Base-by-base conservation (phyloP, 2,888 invertebrate species). In the Harpalus rufipes region DNA sequence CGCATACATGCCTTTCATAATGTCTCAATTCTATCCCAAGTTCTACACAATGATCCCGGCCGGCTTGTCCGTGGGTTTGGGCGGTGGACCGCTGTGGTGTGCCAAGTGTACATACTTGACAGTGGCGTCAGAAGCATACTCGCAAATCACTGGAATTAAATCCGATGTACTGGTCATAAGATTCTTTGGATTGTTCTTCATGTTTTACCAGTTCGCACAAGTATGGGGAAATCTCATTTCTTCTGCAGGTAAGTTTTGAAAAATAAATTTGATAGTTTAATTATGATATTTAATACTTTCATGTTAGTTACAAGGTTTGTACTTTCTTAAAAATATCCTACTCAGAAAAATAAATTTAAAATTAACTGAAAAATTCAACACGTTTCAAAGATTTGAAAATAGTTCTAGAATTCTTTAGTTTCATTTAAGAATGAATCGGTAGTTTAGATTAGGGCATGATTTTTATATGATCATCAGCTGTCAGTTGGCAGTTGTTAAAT, bases 171-270 rank as follows among this genome's bases (percentile, higher is more conserved):
- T 97, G 84, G 96, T 98, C 68, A 97, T 97, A 8, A 93, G 97
- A 88, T 98, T 98, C 92, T 98, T 98, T 90, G 98, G 98, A 0
- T 93, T 98, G 6, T 99, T 99, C 92, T 99, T 98, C 93, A 96
- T 98, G 95, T 96, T 98, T 90, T 98, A 97, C 90, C 98, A 98
- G 91, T 95, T 97, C 93, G 96, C 98, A n/a, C 96, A 98, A 92
- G 96, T 98, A 72, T 97, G 97, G 96, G 98, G 98, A 0, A 98
- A 98, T 90, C 93, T 98, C 7, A 95, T 97, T 86, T 97, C 97
- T 25, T 97, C 97, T 0, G 94, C 96, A 86, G 95, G 96, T 96
- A 32, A 32, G 6, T 32, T 32, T 32, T 32, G 32, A 4, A 32
- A 32, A 32, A 32, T 32, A 5, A 32, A 32, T 32, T 5, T 32